Conservation (phyloP, 2,888 invertebrate species). For the Cheilosia soror region DNA sequence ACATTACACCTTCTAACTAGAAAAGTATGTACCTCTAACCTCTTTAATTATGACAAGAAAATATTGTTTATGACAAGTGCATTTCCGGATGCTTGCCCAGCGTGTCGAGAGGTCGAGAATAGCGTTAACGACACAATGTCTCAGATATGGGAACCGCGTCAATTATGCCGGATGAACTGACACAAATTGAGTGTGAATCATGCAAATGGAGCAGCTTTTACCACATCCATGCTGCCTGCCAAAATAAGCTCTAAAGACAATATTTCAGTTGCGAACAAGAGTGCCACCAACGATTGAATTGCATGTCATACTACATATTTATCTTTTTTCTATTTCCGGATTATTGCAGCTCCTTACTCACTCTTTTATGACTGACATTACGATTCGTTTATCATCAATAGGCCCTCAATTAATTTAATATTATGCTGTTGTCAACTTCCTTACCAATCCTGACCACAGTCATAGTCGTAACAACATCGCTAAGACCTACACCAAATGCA, state of each 20-base stretch:
- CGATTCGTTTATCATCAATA: background rate
- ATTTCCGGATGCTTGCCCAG: no score
- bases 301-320: no score
- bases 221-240: background rate
- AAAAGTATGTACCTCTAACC: no score
- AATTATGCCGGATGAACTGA: no score
- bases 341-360: background rate
- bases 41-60: no score
- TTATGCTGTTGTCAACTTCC: slow-evolving; percentile 31
- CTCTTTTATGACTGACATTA: background rate
- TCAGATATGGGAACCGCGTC: no score
- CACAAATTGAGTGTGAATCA: no score
- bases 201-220: background rate
- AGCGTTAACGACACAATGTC: no score
- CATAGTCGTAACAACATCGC: slow-evolving; percentile 18
- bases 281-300: background rate
- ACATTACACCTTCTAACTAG: no score
- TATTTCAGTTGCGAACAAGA: background rate
- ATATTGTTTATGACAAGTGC: no score
- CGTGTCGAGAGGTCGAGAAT: no score
- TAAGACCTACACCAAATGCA: slow-evolving; percentile 45
- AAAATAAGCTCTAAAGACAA: background rate
- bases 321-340: background rate
- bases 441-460: slow-evolving; percentile 52
- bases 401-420: slow-evolving; percentile 13